Conservation (phyloP, 2,113 vertebrate genomes). For the Ceratotherium simum region DNA sequence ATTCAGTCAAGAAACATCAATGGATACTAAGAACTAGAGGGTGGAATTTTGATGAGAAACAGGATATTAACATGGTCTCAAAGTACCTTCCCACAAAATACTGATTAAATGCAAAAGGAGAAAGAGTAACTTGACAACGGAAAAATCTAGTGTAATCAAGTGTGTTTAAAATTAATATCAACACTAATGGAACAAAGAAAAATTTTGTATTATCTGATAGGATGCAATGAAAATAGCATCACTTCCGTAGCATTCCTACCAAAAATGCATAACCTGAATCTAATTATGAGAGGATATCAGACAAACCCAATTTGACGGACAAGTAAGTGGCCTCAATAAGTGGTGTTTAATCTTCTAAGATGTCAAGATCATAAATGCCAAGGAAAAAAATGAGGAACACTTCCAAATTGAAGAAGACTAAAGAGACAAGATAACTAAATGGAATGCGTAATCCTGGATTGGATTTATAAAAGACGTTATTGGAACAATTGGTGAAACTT, state of each 20-base stretch:
- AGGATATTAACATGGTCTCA: neutral
- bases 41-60: neutral
- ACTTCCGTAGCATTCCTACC: neutral
- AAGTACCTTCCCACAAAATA: neutral
- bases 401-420: neutral
- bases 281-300: neutral
- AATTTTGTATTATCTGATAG: neutral
- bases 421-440: neutral
- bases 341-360: neutral
- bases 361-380: neutral
- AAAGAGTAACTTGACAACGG: neutral
- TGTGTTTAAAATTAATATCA: neutral
- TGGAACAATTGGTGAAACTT: neutral
- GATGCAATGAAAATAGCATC: neutral
- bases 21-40: neutral
- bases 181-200: neutral
- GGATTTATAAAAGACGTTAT: neutral
- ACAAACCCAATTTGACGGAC: neutral
- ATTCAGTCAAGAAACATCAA: neutral
- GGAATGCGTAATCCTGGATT: neutral
- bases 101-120: neutral
- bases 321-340: neutral
- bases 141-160: conserved; percentile 15
- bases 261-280: neutral
- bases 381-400: neutral